Conservation (phyloP, 1,140 invertebrate species). For the Aphaenogaster ashmeadi region DNA sequence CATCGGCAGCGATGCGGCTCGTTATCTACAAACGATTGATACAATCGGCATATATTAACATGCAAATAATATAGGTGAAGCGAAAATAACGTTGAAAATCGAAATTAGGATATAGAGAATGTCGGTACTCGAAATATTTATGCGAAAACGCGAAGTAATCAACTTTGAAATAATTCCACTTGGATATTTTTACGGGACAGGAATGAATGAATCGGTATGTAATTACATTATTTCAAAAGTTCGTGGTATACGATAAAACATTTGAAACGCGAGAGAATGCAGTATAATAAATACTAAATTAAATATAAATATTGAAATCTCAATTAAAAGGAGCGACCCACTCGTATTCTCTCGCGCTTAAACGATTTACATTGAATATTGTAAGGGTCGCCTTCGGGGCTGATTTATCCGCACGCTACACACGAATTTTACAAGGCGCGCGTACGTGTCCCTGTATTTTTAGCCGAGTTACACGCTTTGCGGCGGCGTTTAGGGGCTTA, state of each 20-base stretch:
- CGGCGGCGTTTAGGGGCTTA: conserved; percentile 25
- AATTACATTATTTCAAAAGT: not conserved
- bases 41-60: not conserved
- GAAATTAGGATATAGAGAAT: not conserved
- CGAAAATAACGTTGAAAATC: not conserved
- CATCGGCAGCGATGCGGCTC: not conserved
- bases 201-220: not conserved
- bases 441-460: conserved; percentile 34
- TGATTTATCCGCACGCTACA: not conserved
- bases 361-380: conserved; percentile 1
- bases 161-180: not conserved
- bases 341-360: not conserved
- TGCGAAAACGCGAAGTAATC: not conserved
- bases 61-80: conserved; percentile 9
- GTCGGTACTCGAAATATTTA: not conserved
- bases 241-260: not conserved
- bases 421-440: not conserved
- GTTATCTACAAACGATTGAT: not conserved
- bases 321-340: not conserved
- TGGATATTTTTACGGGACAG: not conserved
- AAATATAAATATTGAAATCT: not conserved
- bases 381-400: not conserved
- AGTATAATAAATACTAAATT: conserved; percentile 5
- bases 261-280: not conserved
- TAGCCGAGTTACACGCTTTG: conserved; percentile 14